Percentiles rank a stretch among this genome's conserved stretches.
phyloP scores from a whole-genome alignment of 2,797 vertebrate genomes.

The Pseudomugil gertrudae region DNA sequence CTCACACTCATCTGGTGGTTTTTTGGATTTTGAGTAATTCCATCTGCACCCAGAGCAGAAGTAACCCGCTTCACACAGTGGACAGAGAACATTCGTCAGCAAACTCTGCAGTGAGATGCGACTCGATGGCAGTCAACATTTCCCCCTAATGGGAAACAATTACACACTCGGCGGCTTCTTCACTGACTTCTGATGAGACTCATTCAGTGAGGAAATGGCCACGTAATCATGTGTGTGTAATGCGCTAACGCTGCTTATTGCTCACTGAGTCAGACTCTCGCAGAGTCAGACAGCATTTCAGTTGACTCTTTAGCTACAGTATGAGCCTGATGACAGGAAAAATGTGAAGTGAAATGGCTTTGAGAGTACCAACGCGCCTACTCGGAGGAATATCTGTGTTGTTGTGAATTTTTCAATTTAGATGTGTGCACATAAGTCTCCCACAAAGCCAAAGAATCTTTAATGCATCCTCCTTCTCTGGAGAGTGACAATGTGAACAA shows the following conservation, averaged over 20 bases:
- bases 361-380: conserved; percentile 7
- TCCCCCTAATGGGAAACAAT: conserved; percentile 83
- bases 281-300: conserved; percentile 42
- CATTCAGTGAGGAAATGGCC: conserved; percentile 79
- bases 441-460: conserved; percentile 40
- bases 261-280: conserved; percentile 73
- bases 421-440: conserved; percentile 30
- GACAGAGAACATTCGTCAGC: conserved; percentile 75
- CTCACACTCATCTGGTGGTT: conserved; percentile 44
- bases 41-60: conserved; percentile 59
- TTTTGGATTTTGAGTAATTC: conserved; percentile 60
- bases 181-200: conserved; percentile 82
- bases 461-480: conserved; percentile 35
- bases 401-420: conserved; percentile 26
- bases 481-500: conserved; percentile 28
- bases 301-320: conserved; percentile 49
- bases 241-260: conserved; percentile 80
- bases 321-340: conserved; percentile 37
- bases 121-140: conserved; percentile 68
- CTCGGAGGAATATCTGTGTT: conserved; percentile 15
- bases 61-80: conserved; percentile 51
- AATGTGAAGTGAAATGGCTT: conserved; percentile 12
- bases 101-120: conserved; percentile 67
- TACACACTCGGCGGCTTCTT: conserved; percentile 84
- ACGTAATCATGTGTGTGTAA: conserved; percentile 84